Percentiles rank a stretch among this genome's conserved stretches.
Conservation (phyloP, 2,888 invertebrate species). For the Rotaria socialis region DNA sequence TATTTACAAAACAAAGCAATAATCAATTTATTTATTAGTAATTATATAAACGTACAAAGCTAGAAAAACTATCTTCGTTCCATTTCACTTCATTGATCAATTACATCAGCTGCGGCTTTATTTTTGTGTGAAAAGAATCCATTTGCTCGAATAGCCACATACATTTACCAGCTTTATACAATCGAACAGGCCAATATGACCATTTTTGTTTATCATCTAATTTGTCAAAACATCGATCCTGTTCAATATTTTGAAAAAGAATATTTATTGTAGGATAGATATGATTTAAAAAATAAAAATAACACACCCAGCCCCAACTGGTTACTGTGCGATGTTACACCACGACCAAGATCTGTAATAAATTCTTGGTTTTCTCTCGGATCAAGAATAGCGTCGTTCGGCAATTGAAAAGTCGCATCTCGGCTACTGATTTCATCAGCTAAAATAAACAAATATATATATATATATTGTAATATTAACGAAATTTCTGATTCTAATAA, state of each 20-base stretch:
- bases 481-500: too few species aligned
- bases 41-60: neutral
- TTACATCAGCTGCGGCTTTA: neutral
- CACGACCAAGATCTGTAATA: neutral
- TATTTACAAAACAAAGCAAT: too few species aligned
- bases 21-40: neutral
- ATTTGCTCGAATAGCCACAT: neutral
- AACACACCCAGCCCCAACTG: conserved; percentile 11
- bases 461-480: too few species aligned
- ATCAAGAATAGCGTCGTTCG: neutral
- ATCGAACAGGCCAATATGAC: conserved; percentile 5
- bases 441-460: neutral
- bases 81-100: neutral
- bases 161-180: conserved; percentile 31
- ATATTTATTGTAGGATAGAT: neutral
- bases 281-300: too few species aligned
- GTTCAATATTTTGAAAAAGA: neutral
- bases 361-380: neutral
- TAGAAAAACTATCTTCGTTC: neutral
- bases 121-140: conserved; percentile 2
- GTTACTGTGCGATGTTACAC: neutral
- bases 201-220: conserved; percentile 2
- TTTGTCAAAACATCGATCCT: neutral
- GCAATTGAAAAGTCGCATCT: neutral
- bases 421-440: conserved; percentile 21